phyloP scores from a whole-genome alignment of 2,113 vertebrate species.

The Probosciger aterrimus region DNA sequence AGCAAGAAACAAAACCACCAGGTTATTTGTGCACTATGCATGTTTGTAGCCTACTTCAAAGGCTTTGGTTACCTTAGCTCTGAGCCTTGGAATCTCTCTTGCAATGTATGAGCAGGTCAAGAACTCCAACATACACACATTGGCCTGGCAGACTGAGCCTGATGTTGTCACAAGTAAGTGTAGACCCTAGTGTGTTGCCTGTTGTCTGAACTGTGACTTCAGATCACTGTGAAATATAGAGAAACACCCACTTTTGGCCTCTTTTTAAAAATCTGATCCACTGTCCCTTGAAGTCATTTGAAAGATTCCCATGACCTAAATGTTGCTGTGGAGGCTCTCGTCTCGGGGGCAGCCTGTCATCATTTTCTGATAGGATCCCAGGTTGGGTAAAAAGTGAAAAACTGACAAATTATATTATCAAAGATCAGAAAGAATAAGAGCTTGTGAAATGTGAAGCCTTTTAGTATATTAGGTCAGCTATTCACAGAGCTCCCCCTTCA shows the following conservation, averaged over 20 bases:
- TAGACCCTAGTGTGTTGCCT: neutral
- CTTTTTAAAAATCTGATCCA: neutral
- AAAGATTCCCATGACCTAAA: constrained; percentile 42
- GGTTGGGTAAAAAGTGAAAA: constrained; percentile 1
- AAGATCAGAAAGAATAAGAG: neutral
- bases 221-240: neutral
- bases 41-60: constrained; percentile 62
- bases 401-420: constrained; percentile 20
- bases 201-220: neutral
- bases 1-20: constrained; percentile 22
- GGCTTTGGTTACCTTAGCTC: constrained; percentile 16
- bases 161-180: neutral
- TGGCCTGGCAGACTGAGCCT: neutral
- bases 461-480: neutral
- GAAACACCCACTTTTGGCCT: neutral
- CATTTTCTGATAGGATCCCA: neutral
- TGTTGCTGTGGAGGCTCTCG: neutral
- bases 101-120: neutral
- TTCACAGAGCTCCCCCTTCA: neutral
- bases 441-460: constrained; percentile 25
- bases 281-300: neutral
- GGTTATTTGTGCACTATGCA: constrained; percentile 15
- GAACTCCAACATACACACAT: neutral
- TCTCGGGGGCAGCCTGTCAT: neutral
- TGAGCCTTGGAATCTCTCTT: constrained; percentile 13